phyloP scores from a whole-genome alignment of 2,888 invertebrate species.

The Ischnura elegans region DNA sequence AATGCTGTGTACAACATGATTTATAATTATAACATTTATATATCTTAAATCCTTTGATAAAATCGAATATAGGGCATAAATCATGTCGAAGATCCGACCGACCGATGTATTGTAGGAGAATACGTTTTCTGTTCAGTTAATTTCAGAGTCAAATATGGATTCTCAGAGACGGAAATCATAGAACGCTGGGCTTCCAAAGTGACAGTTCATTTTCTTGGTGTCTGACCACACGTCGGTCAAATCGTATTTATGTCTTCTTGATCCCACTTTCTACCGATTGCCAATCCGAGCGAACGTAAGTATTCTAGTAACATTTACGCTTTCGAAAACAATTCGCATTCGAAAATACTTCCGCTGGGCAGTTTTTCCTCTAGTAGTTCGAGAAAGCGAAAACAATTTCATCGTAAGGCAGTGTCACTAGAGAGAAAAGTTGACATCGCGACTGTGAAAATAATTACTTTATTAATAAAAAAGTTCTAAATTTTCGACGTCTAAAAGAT shows the following conservation, averaged over 20 bases:
- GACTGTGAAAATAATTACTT: too few relatives aligned
- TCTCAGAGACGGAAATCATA: background rate
- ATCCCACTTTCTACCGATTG: background rate
- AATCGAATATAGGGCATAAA: too few relatives aligned
- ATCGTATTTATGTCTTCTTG: background rate
- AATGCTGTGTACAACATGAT: too few relatives aligned
- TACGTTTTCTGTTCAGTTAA: background rate
- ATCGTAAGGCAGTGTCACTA: background rate
- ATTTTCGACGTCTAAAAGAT: too few relatives aligned
- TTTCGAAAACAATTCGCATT: background rate
- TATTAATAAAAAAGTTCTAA: too few relatives aligned
- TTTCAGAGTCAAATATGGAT: background rate
- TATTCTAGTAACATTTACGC: background rate
- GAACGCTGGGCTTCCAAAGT: background rate
- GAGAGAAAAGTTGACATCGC: too few relatives aligned
- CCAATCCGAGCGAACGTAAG: background rate
- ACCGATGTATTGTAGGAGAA: background rate
- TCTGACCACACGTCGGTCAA: conserved; percentile 39
- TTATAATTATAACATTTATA: too few relatives aligned
- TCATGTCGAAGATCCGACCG: background rate
- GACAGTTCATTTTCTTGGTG: conserved; percentile 45
- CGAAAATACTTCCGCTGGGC: background rate
- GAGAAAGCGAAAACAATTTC: background rate
- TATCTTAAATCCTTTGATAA: too few relatives aligned
- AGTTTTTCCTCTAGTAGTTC: background rate